These are phyloP conservation scores for Periophthalmus magnuspinnatus DNA, from an alignment of 2,797 vertebrate genomes.

Conservation along the genomic window DNA sequence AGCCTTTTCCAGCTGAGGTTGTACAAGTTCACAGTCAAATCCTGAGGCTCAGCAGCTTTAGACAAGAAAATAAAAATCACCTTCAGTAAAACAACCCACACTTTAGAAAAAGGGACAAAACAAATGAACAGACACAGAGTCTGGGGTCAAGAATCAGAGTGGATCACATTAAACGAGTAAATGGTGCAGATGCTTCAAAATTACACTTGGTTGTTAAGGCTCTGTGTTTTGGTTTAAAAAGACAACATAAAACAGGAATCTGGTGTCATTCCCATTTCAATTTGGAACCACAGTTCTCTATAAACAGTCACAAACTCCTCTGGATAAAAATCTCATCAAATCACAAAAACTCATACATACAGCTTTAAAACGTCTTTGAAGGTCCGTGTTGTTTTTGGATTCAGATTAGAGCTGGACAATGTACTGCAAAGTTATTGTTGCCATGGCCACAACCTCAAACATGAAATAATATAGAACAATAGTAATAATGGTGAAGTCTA, in stretches of 20 bases:
- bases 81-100: slow-evolving; percentile 11
- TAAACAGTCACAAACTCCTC: neutral
- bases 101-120: neutral
- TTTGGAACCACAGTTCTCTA: neutral
- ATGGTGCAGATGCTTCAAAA: too few species aligned
- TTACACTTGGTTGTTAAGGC: too few species aligned
- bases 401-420: neutral
- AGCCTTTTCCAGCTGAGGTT: slow-evolving; percentile 19
- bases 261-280: neutral
- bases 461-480: too few species aligned
- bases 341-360: neutral
- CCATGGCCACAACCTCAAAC: too few species aligned
- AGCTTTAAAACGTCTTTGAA: neutral
- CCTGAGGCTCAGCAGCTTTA: slow-evolving; percentile 43
- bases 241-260: neutral
- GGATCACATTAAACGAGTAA: too few species aligned
- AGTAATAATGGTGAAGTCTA: too few species aligned
- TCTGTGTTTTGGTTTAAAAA: neutral
- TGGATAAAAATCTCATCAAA: neutral
- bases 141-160: neutral
- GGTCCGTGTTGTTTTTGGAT: neutral
- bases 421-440: neutral
- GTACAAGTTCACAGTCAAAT: slow-evolving; percentile 25
- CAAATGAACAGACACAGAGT: neutral
- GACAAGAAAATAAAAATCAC: slow-evolving; percentile 27